Conservation (phyloP, 2,797 vertebrate genomes). For the Todus mexicanus region DNA sequence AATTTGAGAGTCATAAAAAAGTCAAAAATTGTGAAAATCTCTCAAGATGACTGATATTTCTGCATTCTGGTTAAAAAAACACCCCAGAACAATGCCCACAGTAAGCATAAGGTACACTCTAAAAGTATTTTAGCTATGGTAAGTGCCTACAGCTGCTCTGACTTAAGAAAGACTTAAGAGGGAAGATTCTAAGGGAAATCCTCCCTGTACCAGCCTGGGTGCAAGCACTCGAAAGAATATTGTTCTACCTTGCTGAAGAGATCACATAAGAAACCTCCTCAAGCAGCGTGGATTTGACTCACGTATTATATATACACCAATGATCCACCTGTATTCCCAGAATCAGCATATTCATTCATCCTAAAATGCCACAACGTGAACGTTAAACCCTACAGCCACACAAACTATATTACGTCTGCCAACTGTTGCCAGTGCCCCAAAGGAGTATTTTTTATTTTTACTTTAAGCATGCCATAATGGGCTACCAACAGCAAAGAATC, state of each 20-base stretch:
- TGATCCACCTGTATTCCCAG: not conserved
- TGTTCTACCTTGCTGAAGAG: not conserved
- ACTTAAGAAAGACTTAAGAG: not conserved
- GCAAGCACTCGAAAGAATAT: not conserved
- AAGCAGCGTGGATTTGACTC: not conserved
- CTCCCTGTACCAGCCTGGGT: not conserved
- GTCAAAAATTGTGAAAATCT: not conserved
- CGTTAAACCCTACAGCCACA: not conserved
- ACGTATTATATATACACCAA: not conserved
- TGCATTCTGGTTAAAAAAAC: not conserved
- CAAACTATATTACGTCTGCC: not conserved
- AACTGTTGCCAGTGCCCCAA: not conserved
- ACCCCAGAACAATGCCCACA: not conserved
- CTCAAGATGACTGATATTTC: not conserved
- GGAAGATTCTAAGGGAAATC: not conserved
- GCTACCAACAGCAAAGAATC: not conserved
- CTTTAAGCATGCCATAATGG: not conserved
- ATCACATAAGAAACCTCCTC: not conserved
- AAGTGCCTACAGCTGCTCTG: not conserved
- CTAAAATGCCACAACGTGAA: not conserved
- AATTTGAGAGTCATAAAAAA: not conserved
- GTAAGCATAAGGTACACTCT: not conserved
- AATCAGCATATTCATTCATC: not conserved
- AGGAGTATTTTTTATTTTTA: not conserved
- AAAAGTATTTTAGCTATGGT: not conserved